These are phyloP conservation scores for Yponomeuta evonymella DNA, from an alignment of 2,888 invertebrate genomes.

Conservation along the genomic window DNA sequence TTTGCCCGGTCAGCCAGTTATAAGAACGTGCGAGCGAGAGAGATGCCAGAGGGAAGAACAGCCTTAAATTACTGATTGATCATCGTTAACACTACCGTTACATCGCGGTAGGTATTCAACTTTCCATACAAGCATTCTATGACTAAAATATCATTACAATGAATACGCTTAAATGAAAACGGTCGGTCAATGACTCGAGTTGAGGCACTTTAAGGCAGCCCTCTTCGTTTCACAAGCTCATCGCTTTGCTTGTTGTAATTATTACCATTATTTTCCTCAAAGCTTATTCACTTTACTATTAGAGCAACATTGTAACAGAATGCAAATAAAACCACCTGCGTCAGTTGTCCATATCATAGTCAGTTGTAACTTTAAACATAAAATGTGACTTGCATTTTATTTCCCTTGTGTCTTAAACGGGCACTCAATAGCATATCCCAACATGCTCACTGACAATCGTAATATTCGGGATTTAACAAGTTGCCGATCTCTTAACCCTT, in stretches of 20 bases:
- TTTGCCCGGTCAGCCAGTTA: too few species aligned
- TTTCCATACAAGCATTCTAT: conserved; percentile 67
- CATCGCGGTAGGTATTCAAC: conserved; percentile 29
- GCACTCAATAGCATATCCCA: too few species aligned
- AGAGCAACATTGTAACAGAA: not conserved
- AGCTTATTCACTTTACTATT: not conserved
- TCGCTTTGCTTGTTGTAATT: conserved; percentile 3
- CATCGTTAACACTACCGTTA: conserved; percentile 41
- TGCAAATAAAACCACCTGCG: too few species aligned
- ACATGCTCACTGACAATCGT: too few species aligned
- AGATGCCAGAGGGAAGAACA: too few species aligned
- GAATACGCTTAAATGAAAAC: conserved; percentile 64
- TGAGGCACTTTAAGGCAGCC: conserved; percentile 70
- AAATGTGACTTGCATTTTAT: too few species aligned
- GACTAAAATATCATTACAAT: conserved; percentile 68
- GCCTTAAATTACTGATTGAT: conserved; percentile 15
- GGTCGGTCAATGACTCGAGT: conserved; percentile 63
- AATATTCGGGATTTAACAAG: too few species aligned
- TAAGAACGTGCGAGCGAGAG: too few species aligned
- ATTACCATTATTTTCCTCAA: conserved; percentile 14
- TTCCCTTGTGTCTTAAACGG: too few species aligned
- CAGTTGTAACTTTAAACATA: too few species aligned
- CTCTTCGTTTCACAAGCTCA: conserved; percentile 51
- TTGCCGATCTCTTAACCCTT: too few species aligned
- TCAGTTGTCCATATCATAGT: too few species aligned